These are phyloP conservation scores for Stylophora pistillata DNA, from an alignment of 64 coral and sea anemone species.

Conservation along the genomic window DNA sequence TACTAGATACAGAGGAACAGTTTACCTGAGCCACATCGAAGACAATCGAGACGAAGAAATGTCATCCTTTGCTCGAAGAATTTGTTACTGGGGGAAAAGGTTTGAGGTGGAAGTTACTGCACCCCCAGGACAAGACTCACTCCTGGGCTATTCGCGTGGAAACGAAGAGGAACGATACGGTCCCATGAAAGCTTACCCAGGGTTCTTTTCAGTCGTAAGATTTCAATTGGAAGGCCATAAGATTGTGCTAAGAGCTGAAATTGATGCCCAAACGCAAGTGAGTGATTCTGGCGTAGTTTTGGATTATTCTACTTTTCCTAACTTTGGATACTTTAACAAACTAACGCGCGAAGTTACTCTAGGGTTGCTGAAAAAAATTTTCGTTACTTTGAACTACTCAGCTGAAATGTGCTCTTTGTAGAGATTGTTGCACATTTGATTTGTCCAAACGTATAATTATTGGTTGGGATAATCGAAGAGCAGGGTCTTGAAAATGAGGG, in stretches of 20 bases:
- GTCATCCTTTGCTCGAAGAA: neutral
- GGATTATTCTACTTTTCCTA: too few species aligned
- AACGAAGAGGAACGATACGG: neutral
- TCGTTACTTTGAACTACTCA: too few species aligned
- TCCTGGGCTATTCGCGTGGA: neutral
- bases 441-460: too few species aligned
- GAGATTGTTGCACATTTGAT: too few species aligned
- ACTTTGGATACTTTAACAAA: too few species aligned
- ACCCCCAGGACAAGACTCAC: neutral
- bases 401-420: too few species aligned
- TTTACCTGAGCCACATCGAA: constrained; percentile 40
- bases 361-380: too few species aligned
- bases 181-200: constrained; percentile 33
- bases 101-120: constrained; percentile 34
- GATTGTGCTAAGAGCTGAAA: constrained; percentile 12
- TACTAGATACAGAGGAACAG: constrained; percentile 3
- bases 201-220: constrained; percentile 24
- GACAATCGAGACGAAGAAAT: neutral
- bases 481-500: too few species aligned
- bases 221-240: constrained; percentile 40
- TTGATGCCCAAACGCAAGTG: constrained; percentile 30
- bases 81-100: constrained; percentile 35
- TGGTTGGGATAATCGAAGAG: too few species aligned
- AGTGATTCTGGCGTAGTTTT: neutral
- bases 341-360: too few species aligned